Base-by-base conservation (phyloP, 2,113 vertebrate genomes). In the Cebidichthys violaceus region DNA sequence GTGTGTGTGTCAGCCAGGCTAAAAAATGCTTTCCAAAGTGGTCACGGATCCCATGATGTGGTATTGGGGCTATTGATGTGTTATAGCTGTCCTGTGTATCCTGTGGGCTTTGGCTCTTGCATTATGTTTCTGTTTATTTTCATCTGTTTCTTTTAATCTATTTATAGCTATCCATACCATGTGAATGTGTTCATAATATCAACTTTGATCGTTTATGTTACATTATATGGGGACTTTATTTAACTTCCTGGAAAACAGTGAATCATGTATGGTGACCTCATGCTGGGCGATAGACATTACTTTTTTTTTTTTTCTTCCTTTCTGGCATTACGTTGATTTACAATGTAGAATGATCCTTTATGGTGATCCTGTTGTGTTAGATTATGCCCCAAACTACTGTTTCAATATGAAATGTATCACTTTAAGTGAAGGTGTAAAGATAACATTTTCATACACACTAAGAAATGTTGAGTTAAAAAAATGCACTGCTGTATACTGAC, bases 41-140 rank as follows among this genome's bases (percentile, higher is more conserved):
- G 84, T 93, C 83, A 80, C 78, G 85, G 85, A 90, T 88, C 77
- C 84, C 79, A 65, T 88, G 71, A 89, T 88, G 90, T 88, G 76
- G 84, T 82, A 73, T 81, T 29, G 60, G 69, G 37, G 62, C 18
- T 87, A 93, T 93, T 68, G 86, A 93, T 91, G 83, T 86, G 83
- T 88, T 86, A 86, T 83, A 74, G 84, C 84, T 87, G 79, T 84
- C 73, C 79, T 54, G 10, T 85, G 81, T 72, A 70, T 89, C 87
- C 82, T 89, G 81, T 90, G 81, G 75, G 50, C 68, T 91, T 90
- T 57, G 57, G 62, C 60, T 87, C 83, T 80, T 85, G 82, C 75
- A 75, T 91, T 71, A 82, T 88, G 74, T 91, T 91, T 88, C 83
- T 80, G 50, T 91, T 79, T 88, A 77, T 87, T 89, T 76, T 67